Percentiles rank a stretch among this genome's conserved stretches.
These are phyloP conservation scores for Nyctibius grandis DNA, from an alignment of 2,797 vertebrate species.

Conservation along the genomic window DNA sequence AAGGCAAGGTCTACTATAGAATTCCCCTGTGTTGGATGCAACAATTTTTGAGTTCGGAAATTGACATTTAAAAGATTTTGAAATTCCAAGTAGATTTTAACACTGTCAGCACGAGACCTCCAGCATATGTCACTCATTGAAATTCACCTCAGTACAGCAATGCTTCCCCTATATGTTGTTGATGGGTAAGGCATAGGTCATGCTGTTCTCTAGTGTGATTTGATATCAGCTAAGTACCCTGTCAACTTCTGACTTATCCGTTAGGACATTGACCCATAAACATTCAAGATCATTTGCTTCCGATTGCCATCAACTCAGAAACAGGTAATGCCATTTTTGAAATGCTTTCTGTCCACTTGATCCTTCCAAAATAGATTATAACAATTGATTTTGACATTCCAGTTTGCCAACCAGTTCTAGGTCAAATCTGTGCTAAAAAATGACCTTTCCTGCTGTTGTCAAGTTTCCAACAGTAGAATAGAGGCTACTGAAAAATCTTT, in stretches of 20 bases:
- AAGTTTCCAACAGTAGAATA: background rate
- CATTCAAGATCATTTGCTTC: slow-evolving; percentile 37
- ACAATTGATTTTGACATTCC: slow-evolving; percentile 29
- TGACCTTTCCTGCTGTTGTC: background rate
- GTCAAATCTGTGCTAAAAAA: slow-evolving; percentile 10
- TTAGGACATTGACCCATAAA: slow-evolving; percentile 36
- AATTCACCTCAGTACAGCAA: background rate
- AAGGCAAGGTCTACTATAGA: background rate
- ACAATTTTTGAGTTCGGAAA: background rate
- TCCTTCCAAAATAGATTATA: slow-evolving; percentile 40
- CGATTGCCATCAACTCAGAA: slow-evolving; percentile 1
- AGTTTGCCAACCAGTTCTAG: background rate
- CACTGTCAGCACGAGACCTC: background rate
- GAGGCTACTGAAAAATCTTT: background rate
- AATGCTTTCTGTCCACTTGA: slow-evolving; percentile 43
- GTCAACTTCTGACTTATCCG: slow-evolving; percentile 26
- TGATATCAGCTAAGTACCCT: slow-evolving; percentile 49
- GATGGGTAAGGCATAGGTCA: background rate
- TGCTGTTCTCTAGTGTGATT: slow-evolving; percentile 28
- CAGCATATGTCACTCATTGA: background rate
- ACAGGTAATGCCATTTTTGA: slow-evolving; percentile 6
- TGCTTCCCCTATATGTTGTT: background rate
- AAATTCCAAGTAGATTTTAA: slow-evolving; percentile 26
- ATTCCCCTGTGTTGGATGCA: background rate
- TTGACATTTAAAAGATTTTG: slow-evolving; percentile 15